phyloP scores from a whole-genome alignment of 2,113 vertebrate genomes.

The Notarius quadriscutis region DNA sequence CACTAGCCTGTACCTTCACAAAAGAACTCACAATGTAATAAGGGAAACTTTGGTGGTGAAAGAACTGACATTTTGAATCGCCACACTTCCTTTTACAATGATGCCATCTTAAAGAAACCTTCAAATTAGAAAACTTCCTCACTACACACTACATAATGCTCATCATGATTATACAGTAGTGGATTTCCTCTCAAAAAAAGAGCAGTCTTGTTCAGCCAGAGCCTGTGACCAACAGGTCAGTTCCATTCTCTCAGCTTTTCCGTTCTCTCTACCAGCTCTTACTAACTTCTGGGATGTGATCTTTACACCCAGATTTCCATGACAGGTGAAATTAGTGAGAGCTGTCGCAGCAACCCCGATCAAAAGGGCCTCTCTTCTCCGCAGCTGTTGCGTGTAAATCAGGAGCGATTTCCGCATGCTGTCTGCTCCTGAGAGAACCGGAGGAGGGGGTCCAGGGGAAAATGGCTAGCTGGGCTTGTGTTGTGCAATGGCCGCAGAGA shows the following conservation, averaged over 20 bases:
- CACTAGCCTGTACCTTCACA: conserved; percentile 14
- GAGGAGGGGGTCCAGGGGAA: conserved; percentile 20
- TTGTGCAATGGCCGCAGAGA: conserved; percentile 6
- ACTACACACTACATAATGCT: not conserved
- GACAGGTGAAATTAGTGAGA: conserved; percentile 48
- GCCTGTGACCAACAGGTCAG: not conserved
- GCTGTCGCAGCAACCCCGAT: conserved; percentile 36
- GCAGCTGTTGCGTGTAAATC: conserved; percentile 64
- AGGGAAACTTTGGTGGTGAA: conserved; percentile 41
- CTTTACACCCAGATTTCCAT: conserved; percentile 31
- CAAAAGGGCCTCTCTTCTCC: conserved; percentile 53
- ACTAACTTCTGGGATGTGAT: conserved; percentile 8
- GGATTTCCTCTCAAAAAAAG: not conserved
- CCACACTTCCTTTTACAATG: conserved; percentile 36
- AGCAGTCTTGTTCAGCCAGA: not conserved
- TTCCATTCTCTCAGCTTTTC: not conserved
- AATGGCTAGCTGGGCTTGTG: not conserved
- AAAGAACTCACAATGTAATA: conserved; percentile 23
- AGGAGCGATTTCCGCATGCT: conserved; percentile 52
- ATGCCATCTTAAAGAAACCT: conserved; percentile 44
- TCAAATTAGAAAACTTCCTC: not conserved
- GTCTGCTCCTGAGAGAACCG: conserved; percentile 44
- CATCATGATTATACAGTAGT: not conserved
- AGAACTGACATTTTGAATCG: conserved; percentile 19
- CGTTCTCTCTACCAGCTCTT: not conserved